Evolutionary conservation across 1,140 invertebrate species (phyloP), one percentile per base, ranked within the genome.

Genomic region (Eubasilissa regina): DNA sequence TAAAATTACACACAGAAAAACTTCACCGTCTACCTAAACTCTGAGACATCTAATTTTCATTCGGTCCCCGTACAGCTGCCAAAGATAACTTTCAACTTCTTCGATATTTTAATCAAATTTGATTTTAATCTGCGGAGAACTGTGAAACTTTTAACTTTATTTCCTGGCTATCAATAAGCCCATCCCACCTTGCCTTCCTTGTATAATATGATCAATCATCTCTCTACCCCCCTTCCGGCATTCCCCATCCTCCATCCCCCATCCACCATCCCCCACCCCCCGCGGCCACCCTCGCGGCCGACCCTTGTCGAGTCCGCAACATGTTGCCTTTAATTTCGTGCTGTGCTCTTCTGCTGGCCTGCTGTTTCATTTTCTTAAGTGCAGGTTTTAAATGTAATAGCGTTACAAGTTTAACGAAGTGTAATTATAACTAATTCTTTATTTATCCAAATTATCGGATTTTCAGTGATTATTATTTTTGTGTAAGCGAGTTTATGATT

Each of bases 81-180:
- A 53, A 35, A n/a, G 48, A 51, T 51, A 8, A 1, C 25, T 35
- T 6, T 17, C 53, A 56, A 56, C 9, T 64, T 35, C n/a, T 45
- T 17, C 11, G n/a, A 56, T 56, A 17, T 74, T 74, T 74, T 74
- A 58, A 74, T 74, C 53, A 74, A 58, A 58, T 74, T 44, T 44
- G n/a, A 74, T 56, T 74, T 74, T 74, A 44, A 58, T 74, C 44
- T 74, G 25, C 53, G 25, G 13, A 25, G 53, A 74, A 19, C 21
- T 21, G 17, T 47, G 19, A 3, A 64, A 76, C n/a, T 64, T 64
- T 76, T 19, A 76, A 76, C 56, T 51, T 19, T 25, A 47, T 53
- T 66, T 53, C 56, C 43, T 35, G 35, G 62, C 25, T 66, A 77
- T 68, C 47, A 77, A 77, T 77, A 77, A 68, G 75, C 13, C 60